These are phyloP conservation scores for Fragum sueziense DNA, from an alignment of 2,888 invertebrate genomes.

Conservation along the genomic window DNA sequence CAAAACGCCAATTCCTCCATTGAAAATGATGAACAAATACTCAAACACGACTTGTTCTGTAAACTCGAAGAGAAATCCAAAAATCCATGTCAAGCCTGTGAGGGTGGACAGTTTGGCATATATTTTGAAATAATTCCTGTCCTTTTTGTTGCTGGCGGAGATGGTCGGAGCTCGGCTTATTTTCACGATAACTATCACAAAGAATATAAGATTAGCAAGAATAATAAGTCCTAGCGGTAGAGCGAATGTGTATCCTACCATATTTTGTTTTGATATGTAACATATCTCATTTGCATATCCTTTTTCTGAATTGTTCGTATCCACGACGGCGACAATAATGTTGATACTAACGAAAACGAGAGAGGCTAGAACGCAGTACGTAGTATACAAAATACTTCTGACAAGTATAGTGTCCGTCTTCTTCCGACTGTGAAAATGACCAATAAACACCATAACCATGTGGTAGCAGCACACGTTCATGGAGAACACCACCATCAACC, in stretches of 20 bases:
- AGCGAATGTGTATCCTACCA: constrained; percentile 47
- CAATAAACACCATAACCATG: constrained; percentile 41
- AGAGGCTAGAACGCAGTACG: constrained; percentile 31
- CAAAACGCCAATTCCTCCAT: constrained; percentile 47
- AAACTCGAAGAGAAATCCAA: constrained; percentile 40
- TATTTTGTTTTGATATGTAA: constrained; percentile 34
- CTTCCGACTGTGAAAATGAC: neutral
- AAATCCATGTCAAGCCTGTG: constrained; percentile 53
- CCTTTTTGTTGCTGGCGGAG: constrained; percentile 9
- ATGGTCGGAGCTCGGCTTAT: constrained; percentile 34
- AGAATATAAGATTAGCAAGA: constrained; percentile 28
- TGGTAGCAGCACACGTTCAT: constrained; percentile 55
- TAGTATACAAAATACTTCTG: constrained; percentile 27
- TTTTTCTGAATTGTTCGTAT: constrained; percentile 14
- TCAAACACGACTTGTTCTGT: constrained; percentile 26
- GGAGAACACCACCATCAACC: constrained; percentile 47
- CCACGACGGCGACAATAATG: neutral
- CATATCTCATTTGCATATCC: constrained; percentile 49
- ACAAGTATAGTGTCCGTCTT: neutral
- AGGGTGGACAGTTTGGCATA: constrained; percentile 49
- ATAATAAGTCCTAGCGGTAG: constrained; percentile 35
- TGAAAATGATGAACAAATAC: constrained; percentile 51
- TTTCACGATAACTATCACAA: constrained; percentile 34
- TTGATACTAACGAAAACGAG: constrained; percentile 31
- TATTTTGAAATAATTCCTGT: constrained; percentile 42